These are phyloP conservation scores for Ruditapes philippinarum DNA, from an alignment of 1,140 invertebrate species.

Conservation along the genomic window DNA sequence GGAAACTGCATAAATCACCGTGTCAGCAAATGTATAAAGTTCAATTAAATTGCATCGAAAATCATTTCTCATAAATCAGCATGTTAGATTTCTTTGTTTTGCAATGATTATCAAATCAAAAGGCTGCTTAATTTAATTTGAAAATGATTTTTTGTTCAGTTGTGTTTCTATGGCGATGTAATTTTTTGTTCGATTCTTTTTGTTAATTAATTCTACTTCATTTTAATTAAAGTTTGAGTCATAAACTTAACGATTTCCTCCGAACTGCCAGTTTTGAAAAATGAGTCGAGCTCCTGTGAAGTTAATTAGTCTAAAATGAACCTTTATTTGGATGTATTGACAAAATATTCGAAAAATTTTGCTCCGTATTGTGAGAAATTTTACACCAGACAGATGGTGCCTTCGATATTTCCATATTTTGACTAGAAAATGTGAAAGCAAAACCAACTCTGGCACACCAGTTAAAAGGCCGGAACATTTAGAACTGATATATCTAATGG, in stretches of 20 bases:
- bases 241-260: background rate
- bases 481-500: no score
- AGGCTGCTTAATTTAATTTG: background rate
- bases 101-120: background rate
- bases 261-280: background rate
- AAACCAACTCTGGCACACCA: background rate
- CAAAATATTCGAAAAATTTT: constrained; percentile 6
- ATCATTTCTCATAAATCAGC: no score
- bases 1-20: no score
- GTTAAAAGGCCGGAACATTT: background rate
- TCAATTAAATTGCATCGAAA: no score
- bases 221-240: constrained; percentile 16
- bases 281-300: background rate
- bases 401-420: background rate
- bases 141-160: background rate
- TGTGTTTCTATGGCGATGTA: background rate
- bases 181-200: no score
- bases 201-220: background rate
- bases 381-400: constrained; percentile 9
- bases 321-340: constrained; percentile 7
- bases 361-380: background rate
- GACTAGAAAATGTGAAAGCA: background rate
- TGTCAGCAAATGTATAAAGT: no score
- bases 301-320: constrained; percentile 9
- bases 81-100: background rate